phyloP scores from a whole-genome alignment of 2,797 vertebrate species.

The Pogoniulus pusillus region DNA sequence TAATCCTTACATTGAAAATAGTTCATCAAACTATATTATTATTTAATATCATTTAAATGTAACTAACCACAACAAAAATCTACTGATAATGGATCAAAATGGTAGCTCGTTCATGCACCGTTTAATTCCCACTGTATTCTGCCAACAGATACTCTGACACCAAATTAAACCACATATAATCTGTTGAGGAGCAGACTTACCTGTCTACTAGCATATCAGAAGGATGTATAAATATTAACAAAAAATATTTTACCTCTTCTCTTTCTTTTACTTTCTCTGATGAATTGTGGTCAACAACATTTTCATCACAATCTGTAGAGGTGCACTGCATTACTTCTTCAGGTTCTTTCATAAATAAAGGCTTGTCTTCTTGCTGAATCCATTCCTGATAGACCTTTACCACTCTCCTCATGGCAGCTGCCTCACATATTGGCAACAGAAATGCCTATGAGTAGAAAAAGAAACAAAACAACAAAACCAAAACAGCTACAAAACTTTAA shows the following conservation, averaged over 20 bases:
- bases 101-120: not conserved
- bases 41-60: not conserved
- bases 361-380: constrained; percentile 96
- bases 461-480: not conserved
- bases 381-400: constrained; percentile 98
- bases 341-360: constrained; percentile 95
- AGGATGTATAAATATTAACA: not conserved
- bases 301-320: constrained; percentile 72
- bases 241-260: constrained; percentile 82
- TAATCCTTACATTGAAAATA: not conserved
- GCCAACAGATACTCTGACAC: not conserved
- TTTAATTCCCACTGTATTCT: not conserved
- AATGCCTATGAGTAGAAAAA: constrained; percentile 83
- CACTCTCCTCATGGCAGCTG: constrained; percentile 96
- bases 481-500: not conserved
- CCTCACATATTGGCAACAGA: constrained; percentile 95
- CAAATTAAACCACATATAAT: not conserved
- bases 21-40: not conserved
- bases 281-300: constrained; percentile 62
- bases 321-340: constrained; percentile 82
- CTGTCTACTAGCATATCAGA: not conserved
- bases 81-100: not conserved
- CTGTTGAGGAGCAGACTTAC: not conserved
- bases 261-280: constrained; percentile 81
- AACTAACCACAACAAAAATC: not conserved